A percentile compares a stretch with the other conserved stretches of the same genome.
Evolutionary conservation across 2,888 invertebrate genomes (phyloP).

Genomic region (Cepaea hortensis): DNA sequence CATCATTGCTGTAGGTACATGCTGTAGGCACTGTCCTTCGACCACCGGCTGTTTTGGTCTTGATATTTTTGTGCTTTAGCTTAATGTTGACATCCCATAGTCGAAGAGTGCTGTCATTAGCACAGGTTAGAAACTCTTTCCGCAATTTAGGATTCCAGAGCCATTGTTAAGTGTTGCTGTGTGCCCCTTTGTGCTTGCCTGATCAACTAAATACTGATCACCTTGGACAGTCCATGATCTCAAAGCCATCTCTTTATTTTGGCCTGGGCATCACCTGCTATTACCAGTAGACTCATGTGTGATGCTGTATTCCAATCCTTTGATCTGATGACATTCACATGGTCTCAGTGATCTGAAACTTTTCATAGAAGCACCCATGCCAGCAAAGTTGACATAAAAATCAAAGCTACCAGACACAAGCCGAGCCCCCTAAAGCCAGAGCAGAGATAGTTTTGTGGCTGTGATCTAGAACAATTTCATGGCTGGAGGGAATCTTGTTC

Average conservation of each 20-base stretch:
- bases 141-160: slow-evolving; percentile 93
- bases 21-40: slow-evolving; percentile 89
- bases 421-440: slow-evolving; percentile 92
- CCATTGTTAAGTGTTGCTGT: slow-evolving; percentile 92
- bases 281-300: slow-evolving; percentile 96
- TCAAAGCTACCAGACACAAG: slow-evolving; percentile 94
- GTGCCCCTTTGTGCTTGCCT: slow-evolving; percentile 83
- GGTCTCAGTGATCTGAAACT: slow-evolving; percentile 95
- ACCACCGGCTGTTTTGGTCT: slow-evolving; percentile 83
- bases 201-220: slow-evolving; percentile 94
- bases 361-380: slow-evolving; percentile 94
- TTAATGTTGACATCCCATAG: slow-evolving; percentile 89
- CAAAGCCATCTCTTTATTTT: slow-evolving; percentile 97
- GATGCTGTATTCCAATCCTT: slow-evolving; percentile 90
- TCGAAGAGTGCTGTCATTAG: slow-evolving; percentile 91
- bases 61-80: slow-evolving; percentile 86
- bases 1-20: slow-evolving; percentile 89
- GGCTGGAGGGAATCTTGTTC: slow-evolving; percentile 77
- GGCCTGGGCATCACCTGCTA: slow-evolving; percentile 88
- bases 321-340: slow-evolving; percentile 94
- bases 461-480: slow-evolving; percentile 88
- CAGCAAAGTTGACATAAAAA: slow-evolving; percentile 97
- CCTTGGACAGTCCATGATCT: slow-evolving; percentile 94
- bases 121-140: slow-evolving; percentile 95
- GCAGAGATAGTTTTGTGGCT: slow-evolving; percentile 90